Base-by-base conservation (phyloP, 1,140 invertebrate species). In the Theocolax elegans region DNA sequence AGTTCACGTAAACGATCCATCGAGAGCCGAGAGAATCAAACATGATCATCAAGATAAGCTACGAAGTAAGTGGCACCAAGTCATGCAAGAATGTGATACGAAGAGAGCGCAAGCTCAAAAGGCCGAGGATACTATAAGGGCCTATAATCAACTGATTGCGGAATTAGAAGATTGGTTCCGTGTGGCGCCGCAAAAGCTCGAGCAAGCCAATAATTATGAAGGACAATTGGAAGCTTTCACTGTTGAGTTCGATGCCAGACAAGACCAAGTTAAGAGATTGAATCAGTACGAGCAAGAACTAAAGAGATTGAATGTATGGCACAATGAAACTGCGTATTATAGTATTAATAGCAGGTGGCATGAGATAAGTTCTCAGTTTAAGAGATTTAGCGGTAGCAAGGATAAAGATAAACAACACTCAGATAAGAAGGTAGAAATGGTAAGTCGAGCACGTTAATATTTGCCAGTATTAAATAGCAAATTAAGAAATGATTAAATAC, bases 81-180 rank as follows among this genome's bases (percentile, higher is more conserved):
- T 92, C 10, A 92, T 91, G 88, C 82, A 88, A 1, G 88, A 91
- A 80, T 89, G 90, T 29, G 91, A 93, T 74, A 84, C 87, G 19
- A 86, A 86, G 67, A 82, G 87, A 42, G 78, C 82, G 54, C 86
- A 88, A 38, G 89, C 89, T 1, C 84, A 89, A 56, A 84, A 86
- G 67, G 89, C 88, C 6, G 90, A 90, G 74, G 88, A 89, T 72
- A 77, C 85, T 51, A 64, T 89, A 7, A 84, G 86, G 40, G 86
- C 88, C 40, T 86, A 88, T 49, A 85, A 84, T 65, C 77, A 78
- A 23, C 75, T 89, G 31, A 73, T 87, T 2, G 79, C 77, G 3
- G 83, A 86, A 48, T 76, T 89, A 8, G 84, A 88, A 70, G 82
- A 85, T 17, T 89, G 88, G 88, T 83, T 89, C 49, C 78, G 81